A percentile compares a stretch with the other conserved stretches of the same genome.
These are phyloP conservation scores for Enoplosus armatus DNA, from an alignment of 2,797 vertebrate species.

Conservation along the genomic window DNA sequence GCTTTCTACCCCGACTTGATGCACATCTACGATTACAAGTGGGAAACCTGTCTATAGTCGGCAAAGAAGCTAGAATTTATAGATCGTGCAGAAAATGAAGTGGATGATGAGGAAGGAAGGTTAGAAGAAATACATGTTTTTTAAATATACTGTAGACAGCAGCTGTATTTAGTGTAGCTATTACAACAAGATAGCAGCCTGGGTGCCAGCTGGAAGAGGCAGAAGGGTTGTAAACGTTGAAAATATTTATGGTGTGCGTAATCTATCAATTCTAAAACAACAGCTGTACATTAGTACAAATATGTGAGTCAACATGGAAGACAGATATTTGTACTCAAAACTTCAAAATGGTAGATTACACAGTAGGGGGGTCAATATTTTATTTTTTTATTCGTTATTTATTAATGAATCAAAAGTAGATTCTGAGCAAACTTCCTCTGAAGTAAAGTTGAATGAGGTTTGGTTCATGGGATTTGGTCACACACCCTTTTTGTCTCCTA, in stretches of 20 bases:
- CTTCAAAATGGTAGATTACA: background rate
- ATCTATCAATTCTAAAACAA: constrained; percentile 9
- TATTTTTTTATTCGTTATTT: background rate
- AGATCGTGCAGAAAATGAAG: background rate
- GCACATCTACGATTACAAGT: background rate
- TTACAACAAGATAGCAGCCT: background rate
- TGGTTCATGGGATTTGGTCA: constrained; percentile 9
- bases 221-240: constrained; percentile 15
- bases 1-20: no score
- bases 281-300: constrained; percentile 12
- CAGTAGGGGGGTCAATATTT: background rate
- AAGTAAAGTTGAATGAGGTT: constrained; percentile 8
- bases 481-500: background rate
- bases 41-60: background rate
- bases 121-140: background rate
- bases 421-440: constrained; percentile 3
- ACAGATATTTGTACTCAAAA: constrained; percentile 1
- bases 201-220: constrained; percentile 12
- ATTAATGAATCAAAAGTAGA: constrained; percentile 7
- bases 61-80: background rate
- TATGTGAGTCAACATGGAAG: constrained; percentile 9
- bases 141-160: background rate
- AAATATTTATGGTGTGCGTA: background rate
- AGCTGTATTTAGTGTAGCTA: constrained; percentile 4
- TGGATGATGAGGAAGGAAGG: background rate